Percentiles rank a stretch among this genome's conserved stretches.
phyloP scores from a whole-genome alignment of 2,113 vertebrate genomes.

The Pteruthius melanotis region DNA sequence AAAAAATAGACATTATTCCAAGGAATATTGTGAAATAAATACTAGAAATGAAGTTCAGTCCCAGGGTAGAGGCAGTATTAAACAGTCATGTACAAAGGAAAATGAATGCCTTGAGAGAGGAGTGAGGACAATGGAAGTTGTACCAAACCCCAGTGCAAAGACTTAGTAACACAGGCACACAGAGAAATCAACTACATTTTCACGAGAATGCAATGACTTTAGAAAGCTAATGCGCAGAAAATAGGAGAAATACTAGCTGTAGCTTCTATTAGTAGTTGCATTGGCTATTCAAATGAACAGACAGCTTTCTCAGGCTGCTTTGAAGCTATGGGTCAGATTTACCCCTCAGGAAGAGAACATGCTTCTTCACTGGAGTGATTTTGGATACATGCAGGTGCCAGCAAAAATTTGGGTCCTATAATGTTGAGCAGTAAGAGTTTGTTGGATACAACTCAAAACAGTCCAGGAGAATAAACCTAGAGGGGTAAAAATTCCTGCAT shows the following conservation, averaged over 20 bases:
- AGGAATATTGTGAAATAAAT: not conserved
- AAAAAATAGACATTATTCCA: not conserved
- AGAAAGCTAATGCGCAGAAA: not conserved
- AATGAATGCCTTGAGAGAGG: not conserved
- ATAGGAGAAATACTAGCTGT: not conserved
- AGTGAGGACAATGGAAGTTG: not conserved
- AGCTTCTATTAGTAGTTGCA: not conserved
- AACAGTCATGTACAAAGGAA: rapidly evolving
- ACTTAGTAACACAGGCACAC: not conserved
- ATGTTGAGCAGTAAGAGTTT: not conserved
- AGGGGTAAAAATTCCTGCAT: not conserved
- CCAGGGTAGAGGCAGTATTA: not conserved
- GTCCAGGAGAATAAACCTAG: not conserved
- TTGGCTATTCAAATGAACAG: not conserved
- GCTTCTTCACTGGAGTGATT: not conserved
- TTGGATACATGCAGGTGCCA: not conserved
- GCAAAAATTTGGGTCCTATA: not conserved
- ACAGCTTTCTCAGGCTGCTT: not conserved
- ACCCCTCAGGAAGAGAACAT: not conserved
- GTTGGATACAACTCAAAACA: not conserved
- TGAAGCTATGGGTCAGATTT: not conserved
- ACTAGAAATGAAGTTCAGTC: not conserved
- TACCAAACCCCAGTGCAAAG: not conserved
- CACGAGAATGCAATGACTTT: not conserved
- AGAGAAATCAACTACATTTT: not conserved